phyloP scores from a whole-genome alignment of 2,113 vertebrate species.

The Bufo bufo region DNA sequence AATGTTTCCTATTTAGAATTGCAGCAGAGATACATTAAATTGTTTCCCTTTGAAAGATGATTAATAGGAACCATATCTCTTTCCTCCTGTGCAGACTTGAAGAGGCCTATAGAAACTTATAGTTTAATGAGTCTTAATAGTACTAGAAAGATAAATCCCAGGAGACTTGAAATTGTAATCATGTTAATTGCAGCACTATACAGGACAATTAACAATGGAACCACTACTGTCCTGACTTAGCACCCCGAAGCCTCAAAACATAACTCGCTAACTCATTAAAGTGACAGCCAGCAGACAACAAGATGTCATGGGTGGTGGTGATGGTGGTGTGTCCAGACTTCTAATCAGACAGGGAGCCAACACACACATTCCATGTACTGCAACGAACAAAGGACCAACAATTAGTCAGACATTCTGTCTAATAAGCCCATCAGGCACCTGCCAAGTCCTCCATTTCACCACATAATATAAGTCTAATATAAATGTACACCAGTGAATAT shows the following conservation, averaged over 20 bases:
- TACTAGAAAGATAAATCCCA: neutral
- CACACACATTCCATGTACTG: conserved; percentile 51
- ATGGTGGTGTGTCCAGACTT: conserved; percentile 42
- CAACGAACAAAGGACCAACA: conserved; percentile 51
- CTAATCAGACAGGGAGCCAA: conserved; percentile 51
- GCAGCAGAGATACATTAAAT: neutral
- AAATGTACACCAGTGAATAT: no score
- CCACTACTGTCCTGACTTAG: neutral
- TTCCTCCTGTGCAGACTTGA: neutral
- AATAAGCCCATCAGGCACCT: conserved; percentile 51
- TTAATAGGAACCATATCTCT: neutral
- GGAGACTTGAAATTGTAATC: neutral
- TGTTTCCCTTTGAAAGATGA: neutral
- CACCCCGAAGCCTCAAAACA: neutral
- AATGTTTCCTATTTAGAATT: no score
- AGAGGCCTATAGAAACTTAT: neutral
- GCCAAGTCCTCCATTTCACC: conserved; percentile 35
- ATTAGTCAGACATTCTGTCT: conserved; percentile 52
- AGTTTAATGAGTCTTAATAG: neutral
- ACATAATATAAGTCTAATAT: conserved; percentile 18
- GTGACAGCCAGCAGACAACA: conserved; percentile 46
- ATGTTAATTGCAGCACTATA: conserved; percentile 1
- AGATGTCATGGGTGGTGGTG: conserved; percentile 40
- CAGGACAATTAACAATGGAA: conserved; percentile 35
- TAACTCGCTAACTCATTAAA: conserved; percentile 47